Evolutionary conservation across 2,888 invertebrate genomes (phyloP), one percentile per base, ranked within the genome.

Genomic region (Periphyllus acericola): DNA sequence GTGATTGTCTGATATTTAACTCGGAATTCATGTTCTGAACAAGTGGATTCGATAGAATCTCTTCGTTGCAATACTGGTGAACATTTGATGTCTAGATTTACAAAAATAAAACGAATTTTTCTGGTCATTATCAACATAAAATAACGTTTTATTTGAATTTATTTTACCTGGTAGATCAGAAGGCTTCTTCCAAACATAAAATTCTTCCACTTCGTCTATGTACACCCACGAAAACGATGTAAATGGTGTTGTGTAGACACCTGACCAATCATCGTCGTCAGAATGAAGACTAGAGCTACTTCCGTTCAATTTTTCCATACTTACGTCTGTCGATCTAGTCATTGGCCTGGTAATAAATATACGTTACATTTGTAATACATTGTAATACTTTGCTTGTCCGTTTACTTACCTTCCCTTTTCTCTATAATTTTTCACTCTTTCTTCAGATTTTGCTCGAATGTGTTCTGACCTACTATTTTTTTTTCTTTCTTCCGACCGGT

Each of bases 1-100:
- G 97, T 96, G 89, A 97, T 94, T 34, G 96, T 96, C 90, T 96
- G 96, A 91, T 96, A 97, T 90, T 95, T 94, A 91, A 96, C 95
- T 90, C 95, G 94, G 92, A 98, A 98, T 90, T 96, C 96, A 90
- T 95, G 94, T 91, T 98, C 98, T 1, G 97, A 97, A 89, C 96
- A 95, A 0, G 97, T 96, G 66, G 93, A 93, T 82, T 92, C 93
- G 55, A 91, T 90, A 9, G 92, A 92, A 72, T 93, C 93, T 86
- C 94, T 92, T 60, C 94, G 92, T 60, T 90, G 90, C 36, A 91
- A 91, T 8, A 90, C 89, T 14, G 91, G 90, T 52, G 86, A 89
- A 75, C 92, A 92, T 74, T 91, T 92, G n/a, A 55, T 46, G n/a
- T 88, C 88, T 88, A 21, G 2, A 60, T 36, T 9, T 25, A 68